Evolutionary conservation across 2,888 invertebrate species (phyloP).

Genomic region (Chrysodeixis includens): DNA sequence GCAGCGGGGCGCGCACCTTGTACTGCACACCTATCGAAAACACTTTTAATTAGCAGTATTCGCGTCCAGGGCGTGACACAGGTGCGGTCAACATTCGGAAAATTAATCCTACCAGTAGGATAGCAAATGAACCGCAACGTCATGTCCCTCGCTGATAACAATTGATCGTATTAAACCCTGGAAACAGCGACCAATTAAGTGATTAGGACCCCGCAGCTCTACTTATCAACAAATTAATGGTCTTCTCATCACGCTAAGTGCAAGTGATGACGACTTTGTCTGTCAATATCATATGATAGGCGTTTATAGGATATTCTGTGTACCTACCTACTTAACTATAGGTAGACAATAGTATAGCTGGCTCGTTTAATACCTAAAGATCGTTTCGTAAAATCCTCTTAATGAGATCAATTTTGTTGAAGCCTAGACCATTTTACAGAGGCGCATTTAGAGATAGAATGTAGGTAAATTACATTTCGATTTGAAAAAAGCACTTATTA

Average conservation of each 20-base stretch:
- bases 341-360: not conserved
- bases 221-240: constrained; percentile 76
- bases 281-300: constrained; percentile 49
- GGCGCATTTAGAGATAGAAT: not conserved
- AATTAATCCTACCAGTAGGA: constrained; percentile 85
- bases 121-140: constrained; percentile 71
- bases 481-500: not conserved
- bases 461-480: not conserved
- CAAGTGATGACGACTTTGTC: constrained; percentile 66
- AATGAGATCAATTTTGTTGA: too few species aligned
- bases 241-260: constrained; percentile 73
- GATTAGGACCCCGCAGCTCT: constrained; percentile 79
- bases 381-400: too few species aligned
- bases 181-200: constrained; percentile 80
- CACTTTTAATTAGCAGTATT: constrained; percentile 84
- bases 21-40: constrained; percentile 79
- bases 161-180: constrained; percentile 79
- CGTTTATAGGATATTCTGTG: constrained; percentile 23
- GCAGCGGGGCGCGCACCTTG: constrained; percentile 36
- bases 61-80: constrained; percentile 78
- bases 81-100: constrained; percentile 86
- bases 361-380: not conserved
- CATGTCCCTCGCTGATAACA: constrained; percentile 72
- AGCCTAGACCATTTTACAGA: not conserved
- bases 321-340: too few species aligned